Base-by-base conservation (phyloP, 2,797 vertebrate species). In the Megalops cyprinoides region DNA sequence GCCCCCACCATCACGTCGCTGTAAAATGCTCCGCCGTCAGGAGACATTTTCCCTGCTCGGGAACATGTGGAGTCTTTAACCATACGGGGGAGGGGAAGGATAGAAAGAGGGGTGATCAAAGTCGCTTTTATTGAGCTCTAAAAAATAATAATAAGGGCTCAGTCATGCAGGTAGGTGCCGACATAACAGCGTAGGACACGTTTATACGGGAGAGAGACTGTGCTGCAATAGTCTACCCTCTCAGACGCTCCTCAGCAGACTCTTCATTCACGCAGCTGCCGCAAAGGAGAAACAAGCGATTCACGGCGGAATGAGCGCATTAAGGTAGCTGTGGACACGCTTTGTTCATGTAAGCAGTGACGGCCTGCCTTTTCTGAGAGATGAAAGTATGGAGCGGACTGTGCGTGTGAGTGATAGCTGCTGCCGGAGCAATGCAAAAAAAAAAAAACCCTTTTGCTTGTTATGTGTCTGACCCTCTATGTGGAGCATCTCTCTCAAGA, bases 121-220 rank as follows among this genome's bases (percentile, higher is more conserved):
- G 31, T 10, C 51, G 1, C 49, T 80, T 80, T 58, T 80, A 80
- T 80, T 53, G 37, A 56, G 79, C 79, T 39, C 34, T 80, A 73
- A 80, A 80, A 74, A 53, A 74, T 74, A 73, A 31, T 53, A 69
- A 79, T 71, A 74, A 80, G 69, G 15, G 37, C 69, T 58, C 69
- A 25, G 77, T 37, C 34, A 44, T 71, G 18, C 67, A 39, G 67
- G 69, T 31, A 74, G 28, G 53, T 74, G 25, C n/a, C 25, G 51
- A 12, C 51, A 73, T 46, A 44, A 73, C 69, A 37, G 37, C 20
- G 65, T 31, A 8, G 7, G 65, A 42, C 34, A 18, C 65, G 65
- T 42, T 14, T 2, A 37, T 23, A 37, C 65, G 9, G 65, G 5
- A 31, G 42, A 42, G 65, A 37, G 65, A 69, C 34, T 14, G 34